Conservation (phyloP, 2,797 vertebrate genomes). For the Hyperoplus immaculatus region DNA sequence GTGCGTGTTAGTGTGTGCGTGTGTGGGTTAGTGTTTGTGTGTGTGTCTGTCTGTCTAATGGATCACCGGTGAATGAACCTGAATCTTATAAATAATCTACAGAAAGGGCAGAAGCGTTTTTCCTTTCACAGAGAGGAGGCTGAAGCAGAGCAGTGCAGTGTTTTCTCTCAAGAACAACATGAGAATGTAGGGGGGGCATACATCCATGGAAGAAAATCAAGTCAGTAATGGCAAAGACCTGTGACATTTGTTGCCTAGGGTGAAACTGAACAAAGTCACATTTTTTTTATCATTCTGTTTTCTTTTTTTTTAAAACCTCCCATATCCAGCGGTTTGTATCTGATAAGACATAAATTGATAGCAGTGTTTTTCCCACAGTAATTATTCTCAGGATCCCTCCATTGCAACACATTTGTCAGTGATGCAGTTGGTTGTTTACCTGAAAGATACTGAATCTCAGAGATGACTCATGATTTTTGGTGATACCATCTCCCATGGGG, state of each 20-base stretch:
- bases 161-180: neutral
- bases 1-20: neutral
- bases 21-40: neutral
- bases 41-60: conserved; percentile 15
- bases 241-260: neutral
- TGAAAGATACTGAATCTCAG: conserved; percentile 12
- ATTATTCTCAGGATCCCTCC: neutral
- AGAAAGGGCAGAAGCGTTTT: conserved; percentile 11
- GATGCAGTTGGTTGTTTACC: conserved; percentile 1
- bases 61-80: conserved; percentile 33
- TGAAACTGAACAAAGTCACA: neutral
- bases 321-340: conserved; percentile 2
- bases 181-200: neutral
- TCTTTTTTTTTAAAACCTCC: neutral
- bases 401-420: neutral
- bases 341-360: conserved; percentile 13
- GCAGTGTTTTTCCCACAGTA: neutral
- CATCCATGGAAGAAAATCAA: neutral
- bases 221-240: neutral
- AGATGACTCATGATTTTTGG: conserved; percentile 27
- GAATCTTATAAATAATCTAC: conserved; percentile 61
- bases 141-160: neutral
- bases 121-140: conserved; percentile 21
- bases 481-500: conserved; percentile 11
- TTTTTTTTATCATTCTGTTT: no score